These are phyloP conservation scores for Rhagonycha lutea DNA, from an alignment of 2,888 invertebrate species.

Conservation along the genomic window DNA sequence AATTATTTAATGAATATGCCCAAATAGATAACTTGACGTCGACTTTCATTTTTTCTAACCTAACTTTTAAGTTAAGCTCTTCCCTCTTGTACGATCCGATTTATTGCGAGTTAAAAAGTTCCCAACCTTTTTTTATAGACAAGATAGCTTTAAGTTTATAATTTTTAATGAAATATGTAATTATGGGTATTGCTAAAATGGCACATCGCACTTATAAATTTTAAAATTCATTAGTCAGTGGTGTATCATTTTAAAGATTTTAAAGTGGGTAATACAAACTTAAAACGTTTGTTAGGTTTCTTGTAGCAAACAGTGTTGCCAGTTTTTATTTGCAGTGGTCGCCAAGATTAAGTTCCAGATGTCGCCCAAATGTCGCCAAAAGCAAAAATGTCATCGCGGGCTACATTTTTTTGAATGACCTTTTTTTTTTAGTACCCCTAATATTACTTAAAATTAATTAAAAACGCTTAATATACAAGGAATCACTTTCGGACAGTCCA, in stretches of 20 bases:
- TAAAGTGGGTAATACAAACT: background rate
- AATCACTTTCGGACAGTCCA: too few species aligned
- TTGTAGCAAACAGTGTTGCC: too few species aligned
- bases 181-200: background rate
- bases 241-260: background rate
- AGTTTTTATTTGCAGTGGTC: too few species aligned
- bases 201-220: too few species aligned
- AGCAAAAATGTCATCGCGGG: too few species aligned
- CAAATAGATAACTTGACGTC: background rate
- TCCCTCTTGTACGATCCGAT: background rate
- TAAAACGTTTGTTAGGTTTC: too few species aligned
- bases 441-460: too few species aligned
- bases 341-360: too few species aligned
- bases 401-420: too few species aligned
- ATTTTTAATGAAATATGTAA: background rate
- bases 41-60: background rate
- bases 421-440: too few species aligned
- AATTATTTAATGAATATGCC: background rate
- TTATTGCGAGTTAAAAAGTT: background rate
- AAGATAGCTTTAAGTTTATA: background rate
- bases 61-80: background rate
- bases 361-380: too few species aligned
- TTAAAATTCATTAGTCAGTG: background rate
- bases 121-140: background rate
- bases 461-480: too few species aligned